phyloP scores from a whole-genome alignment of 2,113 vertebrate species.

The Erinaceus europaeus region DNA sequence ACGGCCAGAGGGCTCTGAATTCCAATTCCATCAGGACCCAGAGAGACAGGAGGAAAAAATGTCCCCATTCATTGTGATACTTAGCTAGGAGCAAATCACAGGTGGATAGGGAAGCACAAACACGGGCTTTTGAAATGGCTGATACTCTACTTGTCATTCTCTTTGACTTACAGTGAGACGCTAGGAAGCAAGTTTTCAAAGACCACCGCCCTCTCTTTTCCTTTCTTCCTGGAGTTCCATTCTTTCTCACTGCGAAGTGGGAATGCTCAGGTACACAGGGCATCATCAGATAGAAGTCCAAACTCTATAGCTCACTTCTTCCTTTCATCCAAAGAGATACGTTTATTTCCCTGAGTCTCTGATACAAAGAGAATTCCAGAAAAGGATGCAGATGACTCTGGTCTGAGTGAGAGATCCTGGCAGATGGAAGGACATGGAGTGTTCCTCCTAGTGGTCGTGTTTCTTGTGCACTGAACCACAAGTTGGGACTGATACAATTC shows the following conservation, averaged over 20 bases:
- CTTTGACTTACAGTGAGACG: background rate
- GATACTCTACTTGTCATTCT: background rate
- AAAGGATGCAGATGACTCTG: background rate
- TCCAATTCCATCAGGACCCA: no score
- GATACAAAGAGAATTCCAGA: background rate
- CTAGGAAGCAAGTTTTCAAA: background rate
- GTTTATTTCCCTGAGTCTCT: background rate
- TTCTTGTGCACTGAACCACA: no score
- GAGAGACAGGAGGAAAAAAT: no score
- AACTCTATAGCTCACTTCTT: background rate
- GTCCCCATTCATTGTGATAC: no score
- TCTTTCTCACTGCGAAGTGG: background rate
- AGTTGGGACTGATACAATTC: background rate
- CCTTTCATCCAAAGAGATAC: background rate
- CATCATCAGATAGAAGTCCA: background rate
- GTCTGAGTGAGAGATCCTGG: background rate
- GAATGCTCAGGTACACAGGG: background rate
- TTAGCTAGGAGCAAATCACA: no score
- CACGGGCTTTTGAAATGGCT: constrained; percentile 3
- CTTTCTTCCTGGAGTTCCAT: background rate
- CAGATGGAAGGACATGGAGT: no score
- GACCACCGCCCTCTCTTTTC: background rate
- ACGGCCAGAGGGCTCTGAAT: no score
- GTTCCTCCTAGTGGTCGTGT: no score
- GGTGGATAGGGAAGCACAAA: no score